Conservation (phyloP, 2,797 vertebrate genomes). For the Sus cebifrons region DNA sequence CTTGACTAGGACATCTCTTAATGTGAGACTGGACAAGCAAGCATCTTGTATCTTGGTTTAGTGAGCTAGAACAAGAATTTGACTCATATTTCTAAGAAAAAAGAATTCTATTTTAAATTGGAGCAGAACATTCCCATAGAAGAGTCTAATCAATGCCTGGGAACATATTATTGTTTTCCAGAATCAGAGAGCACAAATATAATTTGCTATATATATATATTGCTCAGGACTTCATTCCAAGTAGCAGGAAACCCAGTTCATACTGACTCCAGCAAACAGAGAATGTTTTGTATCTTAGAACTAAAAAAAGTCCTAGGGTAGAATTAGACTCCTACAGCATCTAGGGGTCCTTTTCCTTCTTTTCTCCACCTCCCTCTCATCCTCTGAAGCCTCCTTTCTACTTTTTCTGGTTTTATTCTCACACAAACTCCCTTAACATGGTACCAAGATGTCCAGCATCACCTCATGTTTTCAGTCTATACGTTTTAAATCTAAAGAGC, state of each 20-base stretch:
- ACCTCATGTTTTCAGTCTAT: background rate
- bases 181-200: background rate
- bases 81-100: slow-evolving; percentile 58
- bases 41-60: background rate
- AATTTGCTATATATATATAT: background rate
- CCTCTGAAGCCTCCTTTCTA: background rate
- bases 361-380: rapidly evolving
- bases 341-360: rapidly evolving
- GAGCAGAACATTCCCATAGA: slow-evolving; percentile 17
- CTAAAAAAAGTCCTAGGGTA: background rate
- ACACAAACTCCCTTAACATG: background rate
- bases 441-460: background rate
- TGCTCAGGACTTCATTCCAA: background rate
- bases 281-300: background rate
- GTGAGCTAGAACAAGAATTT: slow-evolving; percentile 17
- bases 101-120: slow-evolving; percentile 12
- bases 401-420: background rate
- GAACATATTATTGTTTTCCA: slow-evolving; percentile 3
- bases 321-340: background rate
- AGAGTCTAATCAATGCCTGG: slow-evolving; percentile 27
- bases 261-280: background rate
- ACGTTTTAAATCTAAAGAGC: background rate
- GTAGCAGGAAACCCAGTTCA: background rate
- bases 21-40: background rate
- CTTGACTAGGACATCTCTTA: background rate